A percentile compares a stretch with the other conserved stretches of the same genome.
Evolutionary conservation across 2,888 invertebrate species (phyloP).

Genomic region (Aquatica leii): DNA sequence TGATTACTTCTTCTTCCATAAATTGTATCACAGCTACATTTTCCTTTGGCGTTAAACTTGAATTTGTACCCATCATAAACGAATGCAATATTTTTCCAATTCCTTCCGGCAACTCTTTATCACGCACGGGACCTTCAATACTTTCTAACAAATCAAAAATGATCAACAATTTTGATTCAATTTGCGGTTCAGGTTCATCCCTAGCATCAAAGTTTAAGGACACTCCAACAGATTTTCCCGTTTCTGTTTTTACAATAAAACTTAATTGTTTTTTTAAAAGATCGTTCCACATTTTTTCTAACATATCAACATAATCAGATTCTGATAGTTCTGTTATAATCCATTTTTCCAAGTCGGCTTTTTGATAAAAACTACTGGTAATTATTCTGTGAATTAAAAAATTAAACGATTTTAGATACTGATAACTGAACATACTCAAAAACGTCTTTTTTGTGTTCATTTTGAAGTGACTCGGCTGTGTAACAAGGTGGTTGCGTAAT

Average conservation of each 20-base stretch:
- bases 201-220: conserved; percentile 83
- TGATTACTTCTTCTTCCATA: conserved; percentile 79
- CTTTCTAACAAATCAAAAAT: conserved; percentile 82
- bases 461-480: conserved; percentile 64
- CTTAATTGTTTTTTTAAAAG: conserved; percentile 77
- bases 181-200: conserved; percentile 78
- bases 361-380: conserved; percentile 83
- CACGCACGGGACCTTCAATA: conserved; percentile 77
- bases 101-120: conserved; percentile 68
- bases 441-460: conserved; percentile 72
- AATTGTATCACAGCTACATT: conserved; percentile 82
- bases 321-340: conserved; percentile 73
- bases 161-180: conserved; percentile 73
- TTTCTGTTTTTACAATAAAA: conserved; percentile 68
- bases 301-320: conserved; percentile 73
- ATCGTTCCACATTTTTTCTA: conserved; percentile 74
- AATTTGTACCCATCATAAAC: conserved; percentile 87
- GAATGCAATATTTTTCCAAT: conserved; percentile 79
- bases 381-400: conserved; percentile 70
- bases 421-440: conserved; percentile 69
- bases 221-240: conserved; percentile 71
- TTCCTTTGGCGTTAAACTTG: conserved; percentile 71
- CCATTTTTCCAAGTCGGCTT: conserved; percentile 86
- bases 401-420: neutral
- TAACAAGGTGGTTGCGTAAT: conserved; percentile 56